Percentiles rank a stretch among this genome's conserved stretches.
These are phyloP conservation scores for Columba janthina DNA, from an alignment of 2,113 vertebrate species.

Conservation along the genomic window DNA sequence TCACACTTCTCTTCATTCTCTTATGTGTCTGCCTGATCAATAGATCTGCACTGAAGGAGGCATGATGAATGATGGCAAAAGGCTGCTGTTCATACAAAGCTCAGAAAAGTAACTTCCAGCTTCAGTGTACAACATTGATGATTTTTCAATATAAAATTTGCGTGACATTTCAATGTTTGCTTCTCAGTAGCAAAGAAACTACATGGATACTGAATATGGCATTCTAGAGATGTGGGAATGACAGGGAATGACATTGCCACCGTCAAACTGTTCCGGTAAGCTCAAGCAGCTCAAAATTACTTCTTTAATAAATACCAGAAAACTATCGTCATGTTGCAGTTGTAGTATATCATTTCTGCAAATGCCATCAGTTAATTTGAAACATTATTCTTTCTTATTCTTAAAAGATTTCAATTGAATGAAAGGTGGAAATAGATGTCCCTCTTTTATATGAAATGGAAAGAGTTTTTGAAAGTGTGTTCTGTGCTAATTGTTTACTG, in stretches of 20 bases:
- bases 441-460: slow-evolving; percentile 41
- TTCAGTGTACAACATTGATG: not conserved
- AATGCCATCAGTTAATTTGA: not conserved
- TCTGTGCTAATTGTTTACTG: not conserved
- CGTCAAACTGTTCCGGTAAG: not conserved
- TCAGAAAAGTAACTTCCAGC: not conserved
- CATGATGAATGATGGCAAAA: not conserved
- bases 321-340: not conserved
- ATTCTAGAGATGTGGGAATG: not conserved
- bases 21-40: not conserved
- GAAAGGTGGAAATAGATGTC: slow-evolving; percentile 22
- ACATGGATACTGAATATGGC: not conserved
- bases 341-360: not conserved
- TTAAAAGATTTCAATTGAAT: slow-evolving; percentile 44
- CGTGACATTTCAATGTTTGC: not conserved
- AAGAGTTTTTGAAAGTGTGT: slow-evolving; percentile 24
- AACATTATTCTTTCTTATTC: not conserved
- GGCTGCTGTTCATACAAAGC: not conserved
- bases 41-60: not conserved
- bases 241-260: not conserved
- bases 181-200: not conserved
- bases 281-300: not conserved
- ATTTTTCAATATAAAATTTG: not conserved
- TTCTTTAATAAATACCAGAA: not conserved
- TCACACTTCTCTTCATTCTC: slow-evolving; percentile 1